Conservation (phyloP, 2,888 invertebrate species). For the Tipula lateralis region DNA sequence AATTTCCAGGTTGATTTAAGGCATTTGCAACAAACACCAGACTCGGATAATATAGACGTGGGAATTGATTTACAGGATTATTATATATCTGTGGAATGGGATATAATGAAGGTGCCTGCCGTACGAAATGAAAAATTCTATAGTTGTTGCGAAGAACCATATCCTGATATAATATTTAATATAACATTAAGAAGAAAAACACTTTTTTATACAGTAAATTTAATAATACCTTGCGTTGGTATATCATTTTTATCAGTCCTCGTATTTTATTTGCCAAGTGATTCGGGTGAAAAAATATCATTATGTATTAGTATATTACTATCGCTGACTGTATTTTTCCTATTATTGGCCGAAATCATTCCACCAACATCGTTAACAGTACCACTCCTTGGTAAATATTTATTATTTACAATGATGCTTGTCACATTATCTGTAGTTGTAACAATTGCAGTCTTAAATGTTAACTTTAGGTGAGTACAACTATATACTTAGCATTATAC, state of each 20-base stretch:
- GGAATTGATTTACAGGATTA: slow-evolving; percentile 91
- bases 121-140: slow-evolving; percentile 88
- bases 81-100: slow-evolving; percentile 98
- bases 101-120: slow-evolving; percentile 89
- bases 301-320: slow-evolving; percentile 91
- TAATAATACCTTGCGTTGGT: slow-evolving; percentile 95
- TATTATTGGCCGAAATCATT: slow-evolving; percentile 88
- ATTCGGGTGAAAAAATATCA: slow-evolving; percentile 96
- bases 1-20: slow-evolving; percentile 76
- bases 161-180: slow-evolving; percentile 96
- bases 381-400: slow-evolving; percentile 84
- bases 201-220: slow-evolving; percentile 94
- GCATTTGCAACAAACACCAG: slow-evolving; percentile 80
- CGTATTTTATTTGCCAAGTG: slow-evolving; percentile 95
- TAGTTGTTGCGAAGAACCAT: slow-evolving; percentile 95
- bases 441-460: slow-evolving; percentile 89
- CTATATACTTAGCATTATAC: background rate
- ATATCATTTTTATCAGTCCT: slow-evolving; percentile 95
- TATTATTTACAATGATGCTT: slow-evolving; percentile 91
- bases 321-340: slow-evolving; percentile 90
- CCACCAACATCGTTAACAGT: slow-evolving; percentile 91
- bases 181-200: slow-evolving; percentile 91
- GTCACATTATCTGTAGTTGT: slow-evolving; percentile 89
- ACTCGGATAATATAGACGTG: slow-evolving; percentile 81
- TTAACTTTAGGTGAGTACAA: slow-evolving; percentile 65